Evolutionary conservation across 37 sponge, comb jelly and placozoan genomes (phyloP).

Genomic region (Spongia lamella): DNA sequence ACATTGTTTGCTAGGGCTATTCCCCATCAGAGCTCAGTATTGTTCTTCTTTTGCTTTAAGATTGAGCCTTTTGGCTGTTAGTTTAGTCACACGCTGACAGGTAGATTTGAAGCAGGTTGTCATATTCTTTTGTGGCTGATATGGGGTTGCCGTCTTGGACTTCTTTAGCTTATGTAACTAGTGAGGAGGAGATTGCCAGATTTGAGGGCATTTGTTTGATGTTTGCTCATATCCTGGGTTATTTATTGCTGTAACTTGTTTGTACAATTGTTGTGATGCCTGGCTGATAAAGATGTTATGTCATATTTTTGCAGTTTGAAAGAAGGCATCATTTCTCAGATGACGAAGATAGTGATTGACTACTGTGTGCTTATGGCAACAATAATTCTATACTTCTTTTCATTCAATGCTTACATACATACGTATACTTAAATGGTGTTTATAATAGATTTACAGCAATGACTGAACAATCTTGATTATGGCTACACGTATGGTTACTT

Average conservation of each 20-base stretch:
- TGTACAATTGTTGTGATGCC: constrained; percentile 73
- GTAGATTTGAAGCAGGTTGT: too few species aligned
- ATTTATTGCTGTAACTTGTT: constrained; percentile 79
- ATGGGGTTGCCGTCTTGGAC: constrained; percentile 78
- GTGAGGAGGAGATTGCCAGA: too few species aligned
- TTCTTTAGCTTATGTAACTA: constrained; percentile 70
- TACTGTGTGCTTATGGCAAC: too few species aligned
- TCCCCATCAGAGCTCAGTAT: constrained; percentile 10
- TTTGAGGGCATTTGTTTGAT: constrained; percentile 72
- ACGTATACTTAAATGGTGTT: too few species aligned
- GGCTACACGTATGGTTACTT: too few species aligned
- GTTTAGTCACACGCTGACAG: too few species aligned
- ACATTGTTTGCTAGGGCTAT: constrained; percentile 32
- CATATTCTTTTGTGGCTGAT: constrained; percentile 77
- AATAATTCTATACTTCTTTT: too few species aligned
- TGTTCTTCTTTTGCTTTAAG: constrained; percentile 31
- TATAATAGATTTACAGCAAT: too few species aligned
- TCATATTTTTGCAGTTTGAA: constrained; percentile 70
- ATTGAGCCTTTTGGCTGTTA: too few species aligned
- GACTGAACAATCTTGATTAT: too few species aligned
- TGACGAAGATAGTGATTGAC: constrained; percentile 63
- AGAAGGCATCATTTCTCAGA: constrained; percentile 49
- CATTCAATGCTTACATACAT: too few species aligned
- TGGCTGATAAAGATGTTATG: constrained; percentile 66
- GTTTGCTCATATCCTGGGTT: constrained; percentile 83